phyloP scores from a whole-genome alignment of 2,888 invertebrate genomes.

The Barypeithes pellucidus region DNA sequence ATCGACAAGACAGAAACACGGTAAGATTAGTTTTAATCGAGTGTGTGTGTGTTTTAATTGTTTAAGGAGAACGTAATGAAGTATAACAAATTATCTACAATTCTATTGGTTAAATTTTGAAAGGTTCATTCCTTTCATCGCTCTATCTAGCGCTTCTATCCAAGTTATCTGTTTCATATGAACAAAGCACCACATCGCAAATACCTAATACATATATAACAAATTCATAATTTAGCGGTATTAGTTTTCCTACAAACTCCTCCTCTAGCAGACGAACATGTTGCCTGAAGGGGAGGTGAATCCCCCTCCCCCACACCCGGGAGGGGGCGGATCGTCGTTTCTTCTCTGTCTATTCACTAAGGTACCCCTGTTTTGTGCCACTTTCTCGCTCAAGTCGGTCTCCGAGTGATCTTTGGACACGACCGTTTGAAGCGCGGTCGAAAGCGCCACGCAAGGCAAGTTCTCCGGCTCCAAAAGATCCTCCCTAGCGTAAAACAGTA shows the following conservation, averaged over 20 bases:
- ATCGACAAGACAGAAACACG: no score
- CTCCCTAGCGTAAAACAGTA: conserved; percentile 80
- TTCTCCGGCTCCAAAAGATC: conserved; percentile 64
- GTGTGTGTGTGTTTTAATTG: no score
- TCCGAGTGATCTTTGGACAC: conserved; percentile 65
- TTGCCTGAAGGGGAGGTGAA: conserved; percentile 64
- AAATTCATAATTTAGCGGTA: background rate
- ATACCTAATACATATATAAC: background rate
- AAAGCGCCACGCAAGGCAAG: conserved; percentile 62
- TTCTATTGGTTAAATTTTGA: no score
- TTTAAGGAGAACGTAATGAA: no score
- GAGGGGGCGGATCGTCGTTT: conserved; percentile 73
- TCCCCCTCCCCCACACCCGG: conserved; percentile 72
- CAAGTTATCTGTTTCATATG: no score
- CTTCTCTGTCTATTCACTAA: conserved; percentile 64
- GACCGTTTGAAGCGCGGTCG: conserved; percentile 62
- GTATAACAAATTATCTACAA: no score
- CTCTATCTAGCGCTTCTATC: no score
- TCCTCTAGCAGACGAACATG: conserved; percentile 67
- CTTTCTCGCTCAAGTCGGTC: conserved; percentile 61
- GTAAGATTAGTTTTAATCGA: no score
- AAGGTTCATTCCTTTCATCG: no score
- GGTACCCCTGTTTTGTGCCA: conserved; percentile 55
- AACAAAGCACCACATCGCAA: no score
- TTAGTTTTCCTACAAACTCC: background rate